Conservation (phyloP, 64 coral and sea anemone species). For the Pocillopora verrucosa region DNA sequence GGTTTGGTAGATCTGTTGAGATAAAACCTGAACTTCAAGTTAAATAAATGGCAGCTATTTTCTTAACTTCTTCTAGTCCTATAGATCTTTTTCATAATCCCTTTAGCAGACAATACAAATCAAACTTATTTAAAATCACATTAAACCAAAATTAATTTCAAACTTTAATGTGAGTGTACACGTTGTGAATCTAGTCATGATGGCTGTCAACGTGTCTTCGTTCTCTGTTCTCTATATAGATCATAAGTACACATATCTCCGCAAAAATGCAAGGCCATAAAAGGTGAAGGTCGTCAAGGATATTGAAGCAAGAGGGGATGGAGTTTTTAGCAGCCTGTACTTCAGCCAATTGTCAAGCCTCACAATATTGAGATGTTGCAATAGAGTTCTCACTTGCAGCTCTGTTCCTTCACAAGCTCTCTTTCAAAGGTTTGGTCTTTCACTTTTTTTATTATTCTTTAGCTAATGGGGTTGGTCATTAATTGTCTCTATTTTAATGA, state of each 20-base stretch:
- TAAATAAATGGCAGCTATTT: no score
- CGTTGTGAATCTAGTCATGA: not conserved
- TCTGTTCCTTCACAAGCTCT: not conserved
- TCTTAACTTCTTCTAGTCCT: no score
- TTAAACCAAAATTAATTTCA: no score
- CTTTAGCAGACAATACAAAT: no score
- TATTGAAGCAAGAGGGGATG: slow-evolving; percentile 3
- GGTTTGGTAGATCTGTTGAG: no score
- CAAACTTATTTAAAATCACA: no score
- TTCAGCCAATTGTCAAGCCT: not conserved
- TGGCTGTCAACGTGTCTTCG: not conserved
- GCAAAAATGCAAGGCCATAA: not conserved
- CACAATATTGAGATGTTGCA: not conserved
- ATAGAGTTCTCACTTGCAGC: not conserved
- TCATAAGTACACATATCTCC: not conserved
- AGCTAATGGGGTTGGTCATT: not conserved
- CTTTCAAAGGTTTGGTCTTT: slow-evolving; percentile 7
- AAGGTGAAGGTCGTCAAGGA: not conserved
- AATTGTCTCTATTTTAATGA: not conserved
- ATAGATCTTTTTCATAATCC: no score
- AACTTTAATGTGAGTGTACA: no score
- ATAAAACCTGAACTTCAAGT: not conserved
- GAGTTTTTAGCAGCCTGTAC: slow-evolving; percentile 3
- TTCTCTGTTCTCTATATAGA: not conserved
- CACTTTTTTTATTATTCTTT: not conserved